Base-by-base conservation (phyloP, 2,113 vertebrate species). In the Phalacrocorax carbo region DNA sequence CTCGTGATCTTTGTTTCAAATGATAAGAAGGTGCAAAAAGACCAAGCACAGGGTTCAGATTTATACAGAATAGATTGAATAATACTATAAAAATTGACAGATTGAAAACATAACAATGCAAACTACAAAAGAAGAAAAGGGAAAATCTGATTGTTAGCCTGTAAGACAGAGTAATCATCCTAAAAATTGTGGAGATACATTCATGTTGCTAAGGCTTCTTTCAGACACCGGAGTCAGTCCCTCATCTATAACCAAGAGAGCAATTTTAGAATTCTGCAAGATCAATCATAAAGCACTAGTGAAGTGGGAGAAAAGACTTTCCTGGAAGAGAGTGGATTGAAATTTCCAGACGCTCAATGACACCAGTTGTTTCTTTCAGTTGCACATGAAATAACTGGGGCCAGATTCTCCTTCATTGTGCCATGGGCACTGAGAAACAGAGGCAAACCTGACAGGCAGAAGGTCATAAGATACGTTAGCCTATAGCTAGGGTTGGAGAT, bases 361-460 rank as follows among this genome's bases (percentile, higher is more conserved):
- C 75, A 79, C 52, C 49, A 32, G 48, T 46, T 49, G 51, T 48
- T 75, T 62, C 38, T 51, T 32, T 82, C 40, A 15, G 52, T 6
- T 71, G 57, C 30, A 38, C 52, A 14, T 13, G 29, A 66, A 82
- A 83, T 5, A 27, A 40, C 32, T 3, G 13, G 61, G 48, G 19
- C 70, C 81, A 51, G 65, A 40, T 84, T 96, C 65, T 48, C 66
- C 71, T 42, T 40, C 52, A 5, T 6, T 36, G 27, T 72, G 52
- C 30, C 9, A 0, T 0, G 1, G 52, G 25, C 83, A 36, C 72
- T 27, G 54, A 68, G 58, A 60, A 48, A 57, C n/a, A 29, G 61
- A 52, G 84, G 19, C 29, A 49, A 70, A 82, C 22, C 38, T 52
- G 54, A 32, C 89, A 85, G 6, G 4, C 11, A 42, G 49, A n/a